Evolutionary conservation across 2,888 invertebrate species (phyloP).

Genomic region (Chromoteleia sp.): DNA sequence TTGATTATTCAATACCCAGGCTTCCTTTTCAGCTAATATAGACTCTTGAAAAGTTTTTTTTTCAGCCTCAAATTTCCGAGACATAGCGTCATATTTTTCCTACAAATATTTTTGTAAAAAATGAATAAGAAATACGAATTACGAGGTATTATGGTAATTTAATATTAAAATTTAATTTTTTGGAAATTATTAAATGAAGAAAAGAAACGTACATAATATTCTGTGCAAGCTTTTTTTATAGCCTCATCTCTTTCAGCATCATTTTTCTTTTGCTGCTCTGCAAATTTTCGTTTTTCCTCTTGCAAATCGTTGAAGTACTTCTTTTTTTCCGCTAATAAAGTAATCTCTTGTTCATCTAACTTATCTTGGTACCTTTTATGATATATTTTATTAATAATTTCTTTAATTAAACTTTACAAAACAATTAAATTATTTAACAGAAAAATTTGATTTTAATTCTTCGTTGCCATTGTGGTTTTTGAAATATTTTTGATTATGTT

Average conservation of each 20-base stretch:
- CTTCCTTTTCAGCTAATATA: slow-evolving; percentile 87
- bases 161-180: no score
- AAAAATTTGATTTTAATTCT: no score
- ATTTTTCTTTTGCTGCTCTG: slow-evolving; percentile 75
- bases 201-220: slow-evolving; percentile 76
- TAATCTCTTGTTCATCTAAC: slow-evolving; percentile 78
- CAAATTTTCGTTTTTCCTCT: slow-evolving; percentile 74
- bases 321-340: slow-evolving; percentile 74
- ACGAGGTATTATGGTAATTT: no score
- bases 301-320: slow-evolving; percentile 77
- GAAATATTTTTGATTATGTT: no score
- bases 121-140: no score
- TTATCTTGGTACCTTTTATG: slow-evolving; percentile 74
- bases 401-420: no score
- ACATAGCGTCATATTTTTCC: slow-evolving; percentile 76
- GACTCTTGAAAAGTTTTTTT: slow-evolving; percentile 87
- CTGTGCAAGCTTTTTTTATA: slow-evolving; percentile 72
- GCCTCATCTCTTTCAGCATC: slow-evolving; percentile 75
- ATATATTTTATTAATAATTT: not conserved
- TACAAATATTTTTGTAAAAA: slow-evolving; percentile 6
- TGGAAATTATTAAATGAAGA: not conserved
- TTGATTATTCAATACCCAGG: slow-evolving; percentile 88
- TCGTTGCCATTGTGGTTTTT: no score
- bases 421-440: no score
- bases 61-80: slow-evolving; percentile 83